phyloP scores from a whole-genome alignment of 2,888 invertebrate species.

The Drosophila pseudotakahashii region DNA sequence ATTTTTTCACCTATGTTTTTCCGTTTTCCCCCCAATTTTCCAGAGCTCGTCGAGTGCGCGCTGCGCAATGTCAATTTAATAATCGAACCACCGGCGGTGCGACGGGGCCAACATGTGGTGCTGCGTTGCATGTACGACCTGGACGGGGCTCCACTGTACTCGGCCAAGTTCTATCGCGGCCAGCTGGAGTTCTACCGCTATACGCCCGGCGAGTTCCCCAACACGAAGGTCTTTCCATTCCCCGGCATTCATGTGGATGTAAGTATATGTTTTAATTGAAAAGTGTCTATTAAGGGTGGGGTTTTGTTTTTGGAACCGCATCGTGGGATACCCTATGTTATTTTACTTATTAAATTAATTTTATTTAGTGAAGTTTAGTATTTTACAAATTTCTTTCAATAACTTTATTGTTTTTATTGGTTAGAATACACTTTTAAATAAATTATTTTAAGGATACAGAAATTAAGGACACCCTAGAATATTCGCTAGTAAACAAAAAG shows the following conservation, averaged over 20 bases:
- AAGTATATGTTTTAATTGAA: slow-evolving; percentile 84
- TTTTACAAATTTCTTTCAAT: background rate
- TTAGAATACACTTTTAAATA: too few species aligned
- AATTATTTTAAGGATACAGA: too few species aligned
- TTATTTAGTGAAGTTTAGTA: background rate
- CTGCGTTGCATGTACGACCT: slow-evolving; percentile 91
- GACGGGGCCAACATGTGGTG: slow-evolving; percentile 88
- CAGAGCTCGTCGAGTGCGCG: slow-evolving; percentile 86
- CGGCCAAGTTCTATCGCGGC: slow-evolving; percentile 95
- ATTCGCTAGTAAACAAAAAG: too few species aligned
- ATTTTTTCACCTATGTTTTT: background rate
- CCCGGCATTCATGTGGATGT: slow-evolving; percentile 92
- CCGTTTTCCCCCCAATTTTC: slow-evolving; percentile 27
- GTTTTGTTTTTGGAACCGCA: background rate
- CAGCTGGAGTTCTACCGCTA: slow-evolving; percentile 93
- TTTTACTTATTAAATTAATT: too few species aligned
- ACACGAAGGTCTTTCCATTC: slow-evolving; percentile 90
- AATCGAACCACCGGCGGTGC: slow-evolving; percentile 89
- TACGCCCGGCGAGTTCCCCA: slow-evolving; percentile 90
- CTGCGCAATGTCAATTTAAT: slow-evolving; percentile 89
- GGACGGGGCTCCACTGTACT: slow-evolving; percentile 90
- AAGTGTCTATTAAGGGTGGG: background rate
- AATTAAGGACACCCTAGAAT: too few species aligned
- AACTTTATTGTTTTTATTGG: too few species aligned
- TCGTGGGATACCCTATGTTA: background rate